Base-by-base conservation (phyloP, 2,113 vertebrate species). In the Parus major region DNA sequence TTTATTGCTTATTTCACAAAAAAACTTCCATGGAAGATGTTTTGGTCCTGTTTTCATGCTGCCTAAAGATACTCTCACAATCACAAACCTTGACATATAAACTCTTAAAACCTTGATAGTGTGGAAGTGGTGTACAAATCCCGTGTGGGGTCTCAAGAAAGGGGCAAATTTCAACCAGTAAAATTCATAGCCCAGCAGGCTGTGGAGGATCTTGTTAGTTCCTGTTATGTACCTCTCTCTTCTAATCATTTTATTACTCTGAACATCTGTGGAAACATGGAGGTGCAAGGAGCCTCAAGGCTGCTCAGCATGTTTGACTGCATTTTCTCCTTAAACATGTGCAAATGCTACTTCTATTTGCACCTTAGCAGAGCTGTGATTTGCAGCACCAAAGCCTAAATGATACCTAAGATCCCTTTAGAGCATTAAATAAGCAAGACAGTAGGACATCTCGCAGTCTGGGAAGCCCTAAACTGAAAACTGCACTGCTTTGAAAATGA, bases 171-270 rank as follows among this genome's bases (percentile, higher is more conserved):
- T 93, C 57, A 87, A 64, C 65, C 57, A 65, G 53, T 49, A 65
- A 85, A 82, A 92, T 95, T 82, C 46, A 84, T 85, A 28, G 65
- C 89, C 61, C 78, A 92, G 78, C 71, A 87, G 61, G 78, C 41
- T 95, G 49, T 57, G 63, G 84, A 85, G 42, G 46, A 70, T 91
- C 59, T 82, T 87, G 59, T 88, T 85, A 53, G 68, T 86, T 77
- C 42, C 50, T 76, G 59, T 80, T 94, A 75, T 49, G 41, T 42
- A 61, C 55, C 17, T 94, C 63, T 86, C 57, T 93, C 59, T 70
- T 70, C 79, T 63, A 88, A 36, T 77, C 27, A 76, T 94, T 95
- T 95, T 87, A 95, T 95, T 95, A 65, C 91, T 42, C 39, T 82
- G 91, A 95, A 91, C 93, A 91, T 93, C 93, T 94, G 90, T 88